phyloP scores from a whole-genome alignment of 2,888 invertebrate species.

The Drosophila colorata region DNA sequence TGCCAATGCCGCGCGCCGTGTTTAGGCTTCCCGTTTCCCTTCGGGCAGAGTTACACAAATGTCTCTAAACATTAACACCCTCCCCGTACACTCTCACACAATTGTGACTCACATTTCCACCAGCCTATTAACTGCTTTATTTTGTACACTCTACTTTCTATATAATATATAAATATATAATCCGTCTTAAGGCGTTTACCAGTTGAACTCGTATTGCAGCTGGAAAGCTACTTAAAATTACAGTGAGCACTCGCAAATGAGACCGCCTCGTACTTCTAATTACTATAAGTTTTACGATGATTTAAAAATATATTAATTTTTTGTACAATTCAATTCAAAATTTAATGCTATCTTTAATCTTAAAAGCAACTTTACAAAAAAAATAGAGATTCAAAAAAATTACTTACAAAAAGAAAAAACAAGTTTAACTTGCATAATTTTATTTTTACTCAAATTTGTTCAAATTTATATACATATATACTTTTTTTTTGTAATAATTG shows the following conservation, averaged over 20 bases:
- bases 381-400: too few relatives aligned
- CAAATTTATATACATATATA: too few relatives aligned
- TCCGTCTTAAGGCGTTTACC: constrained; percentile 7
- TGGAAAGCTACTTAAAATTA: constrained; percentile 5
- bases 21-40: background rate
- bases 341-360: too few relatives aligned
- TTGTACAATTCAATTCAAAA: too few relatives aligned
- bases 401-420: too few relatives aligned
- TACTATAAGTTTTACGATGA: too few relatives aligned
- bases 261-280: too few relatives aligned
- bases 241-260: constrained; percentile 14
- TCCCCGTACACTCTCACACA: constrained; percentile 5
- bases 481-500: too few relatives aligned
- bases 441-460: too few relatives aligned
- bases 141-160: constrained; percentile 5
- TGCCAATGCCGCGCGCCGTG: background rate
- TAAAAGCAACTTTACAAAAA: too few relatives aligned
- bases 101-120: constrained; percentile 45
- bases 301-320: too few relatives aligned
- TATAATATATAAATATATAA: constrained; percentile 8
- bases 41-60: background rate
- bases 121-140: constrained; percentile 52
- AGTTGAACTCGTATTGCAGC: constrained; percentile 1
- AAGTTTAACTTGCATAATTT: too few relatives aligned
- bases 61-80: constrained; percentile 19